Base-by-base conservation (phyloP, 2,888 invertebrate species). In the Monochamus alternatus region DNA sequence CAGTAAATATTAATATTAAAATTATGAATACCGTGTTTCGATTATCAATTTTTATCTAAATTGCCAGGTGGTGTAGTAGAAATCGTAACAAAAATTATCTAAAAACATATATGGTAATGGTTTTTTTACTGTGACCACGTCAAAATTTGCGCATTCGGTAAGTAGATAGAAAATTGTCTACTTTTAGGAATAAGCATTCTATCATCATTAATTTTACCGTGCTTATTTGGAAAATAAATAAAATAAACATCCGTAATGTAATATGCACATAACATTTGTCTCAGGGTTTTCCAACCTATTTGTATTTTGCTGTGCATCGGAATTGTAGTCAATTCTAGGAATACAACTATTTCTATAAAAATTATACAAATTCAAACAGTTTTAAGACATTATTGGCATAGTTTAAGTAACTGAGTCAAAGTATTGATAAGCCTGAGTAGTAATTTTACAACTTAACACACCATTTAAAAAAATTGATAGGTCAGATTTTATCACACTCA, bases 11-110 rank as follows among this genome's bases (percentile, higher is more conserved):
- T 31, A 30, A 31, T 31, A 22, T 22, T 43, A 8, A 9, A 63
- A 43, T 43, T 43, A 9, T 43, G 38, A 63, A 38, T 32, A n/a
- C 31, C 14, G 4, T 32, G 31, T 32, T 32, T 60, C 60, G 31
- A 32, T 38, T 60, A 60, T 60, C 32, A 31, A 12, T 38, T 31
- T 12, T 5, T 38, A n/a, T 38, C 60, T 32, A 60, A 60, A n/a
- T 60, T 38, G 38, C 31, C 60, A 60, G 60, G 60, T 60, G 38
- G 31, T 60, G n/a, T n/a, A n/a, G 38, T 60, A 60, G n/a, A 32
- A 59, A 31, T 3, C 10, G 10, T 12, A 9, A 31, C 30, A 9
- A 60, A 31, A 31, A 3, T 60, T 32, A 32, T 12, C 32, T 31
- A 60, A 38, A 60, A 60, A 60, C 4, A 10, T n/a, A 12, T 38